These are phyloP conservation scores for Columbina picui DNA, from an alignment of 2,113 vertebrate species.

Conservation along the genomic window DNA sequence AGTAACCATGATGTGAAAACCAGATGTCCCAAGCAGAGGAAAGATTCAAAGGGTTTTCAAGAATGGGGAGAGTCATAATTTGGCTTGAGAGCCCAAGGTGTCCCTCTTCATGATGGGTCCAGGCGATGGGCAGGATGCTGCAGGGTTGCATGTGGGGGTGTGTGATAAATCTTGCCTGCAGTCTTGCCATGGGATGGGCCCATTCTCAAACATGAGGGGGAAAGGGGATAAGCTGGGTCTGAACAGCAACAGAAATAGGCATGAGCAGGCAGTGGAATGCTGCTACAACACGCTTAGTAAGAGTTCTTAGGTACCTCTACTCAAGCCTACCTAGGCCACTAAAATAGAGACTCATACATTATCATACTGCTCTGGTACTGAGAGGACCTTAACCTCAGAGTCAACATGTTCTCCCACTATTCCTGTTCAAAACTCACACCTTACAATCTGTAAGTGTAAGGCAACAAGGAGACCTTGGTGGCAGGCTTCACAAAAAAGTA, in stretches of 20 bases:
- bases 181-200: rapidly evolving
- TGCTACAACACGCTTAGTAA: neutral
- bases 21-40: slow-evolving; percentile 50
- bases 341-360: rapidly evolving
- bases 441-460: neutral
- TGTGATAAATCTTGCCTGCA: rapidly evolving
- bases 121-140: neutral
- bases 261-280: rapidly evolving
- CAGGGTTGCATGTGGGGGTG: rapidly evolving
- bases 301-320: neutral
- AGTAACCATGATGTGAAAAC: slow-evolving; percentile 49
- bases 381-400: neutral
- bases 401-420: neutral
- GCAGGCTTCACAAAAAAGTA: neutral
- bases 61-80: neutral
- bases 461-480: neutral
- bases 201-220: neutral
- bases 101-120: neutral
- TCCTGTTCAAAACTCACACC: neutral
- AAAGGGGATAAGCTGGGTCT: neutral
- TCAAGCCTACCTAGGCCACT: neutral
- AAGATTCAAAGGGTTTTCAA: slow-evolving; percentile 23
- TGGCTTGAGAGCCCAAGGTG: neutral
- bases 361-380: neutral
- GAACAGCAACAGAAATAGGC: rapidly evolving